Evolutionary conservation across 2,113 vertebrate species (phyloP), one percentile per base, ranked within the genome.

Genomic region (Phylloscopus trochiloides): DNA sequence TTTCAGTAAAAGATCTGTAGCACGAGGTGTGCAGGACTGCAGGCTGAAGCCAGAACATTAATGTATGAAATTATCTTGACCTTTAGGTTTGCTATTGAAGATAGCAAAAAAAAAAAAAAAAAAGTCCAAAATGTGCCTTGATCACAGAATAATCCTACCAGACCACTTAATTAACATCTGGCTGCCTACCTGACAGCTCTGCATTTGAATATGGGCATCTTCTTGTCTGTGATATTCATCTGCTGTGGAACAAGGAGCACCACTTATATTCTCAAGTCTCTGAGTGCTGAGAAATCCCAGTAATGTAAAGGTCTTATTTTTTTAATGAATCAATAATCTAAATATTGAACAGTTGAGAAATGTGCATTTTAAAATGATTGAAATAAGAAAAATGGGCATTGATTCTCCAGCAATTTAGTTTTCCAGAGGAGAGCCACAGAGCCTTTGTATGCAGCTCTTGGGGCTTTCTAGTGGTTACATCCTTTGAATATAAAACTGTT

Each of bases 401-500:
- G 90, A 91, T 95, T 92, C 50, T 90, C 62, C 42, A 88, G 92
- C 70, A 87, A 57, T 68, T 87, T 36, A 17, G 31, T 87, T 90
- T 82, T 93, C 81, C 48, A 75, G 77, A 28, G 52, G 84, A 90
- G 61, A 91, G 62, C 18, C 36, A 63, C 34, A 54, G 32, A 66
- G 74, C 52, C 52, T 97, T 92, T 93, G 87, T 85, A 48, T 94
- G 92, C 74, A 71, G 81, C 88, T 92, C 88, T 63, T 78, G n/a
- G 24, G 70, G 62, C 81, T 85, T 91, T 78, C 34, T 81, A 12
- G 48, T 93, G 2, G 3, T 72, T 85, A 85, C 74, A 57, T 75
- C 85, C 34, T 17, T 72, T 88, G 95, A 93, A 94, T 93, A 72
- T 81, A 92, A 95, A 97, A 67, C 70, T 68, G 66, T 96, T 94